These are phyloP conservation scores for Spinus pinus DNA, from an alignment of 2,797 vertebrate species.

Conservation along the genomic window DNA sequence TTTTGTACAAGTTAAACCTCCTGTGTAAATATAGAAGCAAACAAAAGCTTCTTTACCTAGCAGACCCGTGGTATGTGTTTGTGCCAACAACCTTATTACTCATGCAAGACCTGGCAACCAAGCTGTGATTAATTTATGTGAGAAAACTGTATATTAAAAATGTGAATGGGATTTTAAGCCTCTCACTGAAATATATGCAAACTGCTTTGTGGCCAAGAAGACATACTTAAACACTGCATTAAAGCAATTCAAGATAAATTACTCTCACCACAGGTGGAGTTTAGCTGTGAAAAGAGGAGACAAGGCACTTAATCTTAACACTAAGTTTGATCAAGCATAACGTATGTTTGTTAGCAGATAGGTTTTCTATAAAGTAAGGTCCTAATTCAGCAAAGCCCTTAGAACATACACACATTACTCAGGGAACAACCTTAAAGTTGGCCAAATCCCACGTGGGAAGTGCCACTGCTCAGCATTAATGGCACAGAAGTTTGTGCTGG, in stretches of 20 bases:
- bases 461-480: neutral
- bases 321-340: neutral
- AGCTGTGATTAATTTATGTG: constrained; percentile 42
- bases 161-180: constrained; percentile 51
- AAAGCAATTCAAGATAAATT: constrained; percentile 28
- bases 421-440: neutral
- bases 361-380: neutral
- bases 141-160: constrained; percentile 50
- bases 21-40: neutral
- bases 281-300: constrained; percentile 1
- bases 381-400: neutral
- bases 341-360: neutral
- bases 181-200: neutral
- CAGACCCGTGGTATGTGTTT: neutral
- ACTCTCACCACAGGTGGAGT: constrained; percentile 4
- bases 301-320: neutral
- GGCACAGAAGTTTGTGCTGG: neutral
- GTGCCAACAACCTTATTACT: constrained; percentile 29
- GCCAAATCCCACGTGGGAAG: neutral
- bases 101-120: constrained; percentile 21
- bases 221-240: neutral
- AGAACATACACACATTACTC: neutral
- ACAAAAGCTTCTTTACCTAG: constrained; percentile 10
- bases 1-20: neutral
- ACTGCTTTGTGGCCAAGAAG: constrained; percentile 5